Percentiles rank a stretch among this genome's conserved stretches.
Evolutionary conservation across 1,140 invertebrate species (phyloP).

Genomic region (Uloborus diversus): DNA sequence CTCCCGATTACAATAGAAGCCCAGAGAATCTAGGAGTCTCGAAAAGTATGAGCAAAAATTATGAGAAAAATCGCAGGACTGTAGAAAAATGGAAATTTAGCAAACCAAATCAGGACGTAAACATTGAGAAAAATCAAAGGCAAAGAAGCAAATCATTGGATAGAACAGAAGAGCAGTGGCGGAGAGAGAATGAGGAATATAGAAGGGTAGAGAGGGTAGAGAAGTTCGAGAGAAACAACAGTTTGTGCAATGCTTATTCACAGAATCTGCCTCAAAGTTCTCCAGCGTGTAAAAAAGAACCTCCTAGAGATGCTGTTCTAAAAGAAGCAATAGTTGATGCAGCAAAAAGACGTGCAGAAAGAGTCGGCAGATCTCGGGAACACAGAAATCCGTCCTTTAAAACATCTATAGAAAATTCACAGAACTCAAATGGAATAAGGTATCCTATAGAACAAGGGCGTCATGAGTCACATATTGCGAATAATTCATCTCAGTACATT

Average conservation of each 20-base stretch:
- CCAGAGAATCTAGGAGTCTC: background rate
- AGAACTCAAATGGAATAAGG: conserved; percentile 4
- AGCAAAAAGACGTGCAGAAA: conserved; percentile 23
- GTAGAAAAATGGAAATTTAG: conserved; percentile 54
- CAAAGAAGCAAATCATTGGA: conserved; percentile 40
- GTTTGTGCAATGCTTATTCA: conserved; percentile 9
- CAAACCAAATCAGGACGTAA: background rate
- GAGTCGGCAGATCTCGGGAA: conserved; percentile 10
- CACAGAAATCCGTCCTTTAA: conserved; percentile 34
- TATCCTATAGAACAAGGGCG: background rate
- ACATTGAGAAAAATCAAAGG: background rate
- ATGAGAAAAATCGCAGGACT: conserved; percentile 40
- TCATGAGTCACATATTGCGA: background rate
- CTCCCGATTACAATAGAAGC: conserved; percentile 39
- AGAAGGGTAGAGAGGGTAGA: conserved; percentile 12
- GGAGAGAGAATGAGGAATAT: background rate
- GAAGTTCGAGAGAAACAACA: conserved; percentile 25
- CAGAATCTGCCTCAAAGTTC: background rate
- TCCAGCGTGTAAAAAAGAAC: background rate
- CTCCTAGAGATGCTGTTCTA: background rate
- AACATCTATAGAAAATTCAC: conserved; percentile 19
- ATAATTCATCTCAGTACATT: background rate
- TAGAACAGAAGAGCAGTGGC: conserved; percentile 13
- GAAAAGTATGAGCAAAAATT: conserved; percentile 10
- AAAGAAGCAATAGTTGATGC: conserved; percentile 47